A percentile compares a stretch with the other conserved stretches of the same genome.
Evolutionary conservation across 2,888 invertebrate species (phyloP).

Genomic region (Ochropacha duplaris): DNA sequence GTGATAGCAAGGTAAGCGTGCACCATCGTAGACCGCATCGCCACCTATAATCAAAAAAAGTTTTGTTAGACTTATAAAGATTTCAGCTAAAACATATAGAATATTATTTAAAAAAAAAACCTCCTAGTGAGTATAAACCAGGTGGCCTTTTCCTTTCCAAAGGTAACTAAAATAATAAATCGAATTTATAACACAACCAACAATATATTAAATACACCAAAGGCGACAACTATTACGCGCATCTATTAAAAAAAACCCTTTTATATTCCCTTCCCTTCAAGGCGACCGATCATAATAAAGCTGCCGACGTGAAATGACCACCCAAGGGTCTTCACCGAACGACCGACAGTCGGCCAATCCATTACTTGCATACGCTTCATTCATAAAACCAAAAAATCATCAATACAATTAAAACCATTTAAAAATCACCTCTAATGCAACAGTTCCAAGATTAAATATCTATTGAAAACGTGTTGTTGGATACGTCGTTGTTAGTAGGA

Average conservation of each 20-base stretch:
- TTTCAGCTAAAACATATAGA: not conserved
- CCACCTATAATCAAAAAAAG: too few relatives aligned
- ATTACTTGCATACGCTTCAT: conserved; percentile 58
- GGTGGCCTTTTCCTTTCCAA: not conserved
- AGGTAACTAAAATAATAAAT: not conserved
- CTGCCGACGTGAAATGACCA: conserved; percentile 62
- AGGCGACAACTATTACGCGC: conserved; percentile 30
- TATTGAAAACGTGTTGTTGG: not conserved
- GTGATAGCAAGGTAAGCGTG: too few relatives aligned
- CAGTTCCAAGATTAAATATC: conserved; percentile 6
- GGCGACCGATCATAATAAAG: conserved; percentile 40
- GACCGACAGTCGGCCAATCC: conserved; percentile 65
- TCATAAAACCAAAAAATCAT: conserved; percentile 25
- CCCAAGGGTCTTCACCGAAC: conserved; percentile 57
- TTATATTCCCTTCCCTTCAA: conserved; percentile 48
- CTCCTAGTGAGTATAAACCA: not conserved
- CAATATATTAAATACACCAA: not conserved
- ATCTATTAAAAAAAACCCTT: conserved; percentile 49
- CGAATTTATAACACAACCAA: not conserved
- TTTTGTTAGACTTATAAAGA: not conserved
- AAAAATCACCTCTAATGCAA: not conserved
- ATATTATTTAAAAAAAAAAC: not conserved
- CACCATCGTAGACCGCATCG: too few relatives aligned
- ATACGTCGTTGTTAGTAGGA: conserved; percentile 13
- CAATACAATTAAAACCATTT: conserved; percentile 6